Conservation (phyloP, 2,888 invertebrate genomes). For the Desoria tigrina region DNA sequence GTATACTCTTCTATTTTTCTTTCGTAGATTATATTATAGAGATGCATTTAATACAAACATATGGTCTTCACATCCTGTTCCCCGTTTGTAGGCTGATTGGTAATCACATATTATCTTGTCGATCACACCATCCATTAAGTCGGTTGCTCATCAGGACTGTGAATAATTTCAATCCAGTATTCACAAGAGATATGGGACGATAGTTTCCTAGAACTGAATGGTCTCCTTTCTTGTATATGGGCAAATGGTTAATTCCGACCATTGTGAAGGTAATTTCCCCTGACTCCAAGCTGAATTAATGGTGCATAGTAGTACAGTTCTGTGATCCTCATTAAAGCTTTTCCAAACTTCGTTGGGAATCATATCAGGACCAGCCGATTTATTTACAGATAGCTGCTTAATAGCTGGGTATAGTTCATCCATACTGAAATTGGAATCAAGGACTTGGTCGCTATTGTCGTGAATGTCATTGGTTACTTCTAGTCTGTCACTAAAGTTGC, state of each 20-base stretch:
- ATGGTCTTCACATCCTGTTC: constrained; percentile 48
- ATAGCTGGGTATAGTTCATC: not conserved
- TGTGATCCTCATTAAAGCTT: not conserved
- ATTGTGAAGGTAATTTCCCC: not conserved
- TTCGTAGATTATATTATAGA: constrained; percentile 29
- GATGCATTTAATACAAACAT: constrained; percentile 45
- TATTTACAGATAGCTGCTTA: not conserved
- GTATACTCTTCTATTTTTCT: constrained; percentile 35
- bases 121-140: constrained; percentile 43
- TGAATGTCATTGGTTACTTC: no score
- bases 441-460: no score
- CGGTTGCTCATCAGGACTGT: constrained; percentile 40
- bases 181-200: constrained; percentile 41
- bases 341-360: not conserved
- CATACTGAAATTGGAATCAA: not conserved
- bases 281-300: constrained; percentile 17
- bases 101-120: constrained; percentile 47
- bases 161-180: constrained; percentile 45
- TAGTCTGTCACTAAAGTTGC: no score
- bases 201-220: constrained; percentile 41
- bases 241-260: constrained; percentile 10
- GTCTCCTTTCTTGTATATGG: constrained; percentile 50
- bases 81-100: constrained; percentile 50
- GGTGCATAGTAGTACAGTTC: not conserved
- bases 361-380: not conserved